Evolutionary conservation across 2,888 invertebrate genomes (phyloP), one percentile per base, ranked within the genome.

Genomic region (Anorthoa munda): DNA sequence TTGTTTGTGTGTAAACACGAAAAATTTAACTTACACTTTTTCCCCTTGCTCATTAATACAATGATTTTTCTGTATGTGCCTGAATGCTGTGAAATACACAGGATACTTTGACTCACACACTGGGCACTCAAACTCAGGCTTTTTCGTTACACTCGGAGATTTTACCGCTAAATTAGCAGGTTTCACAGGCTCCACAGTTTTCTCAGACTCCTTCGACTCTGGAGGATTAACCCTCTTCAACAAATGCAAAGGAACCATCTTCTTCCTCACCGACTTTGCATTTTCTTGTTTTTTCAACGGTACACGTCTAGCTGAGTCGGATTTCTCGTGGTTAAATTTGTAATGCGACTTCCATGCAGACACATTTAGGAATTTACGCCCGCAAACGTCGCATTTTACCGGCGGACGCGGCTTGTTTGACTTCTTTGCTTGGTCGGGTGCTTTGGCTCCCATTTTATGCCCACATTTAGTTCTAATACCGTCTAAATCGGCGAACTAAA

Each of bases 1-100:
- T n/a, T n/a, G n/a, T n/a, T n/a, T n/a, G n/a, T n/a, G n/a, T n/a
- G 26, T 55, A 63, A 75, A 59, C 12, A 81, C 0, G 4, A 45
- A 51, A 13, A 15, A 15, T 59, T 11, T 13, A 58, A 93, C 94
- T 93, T 81, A 95, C 95, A 91, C 91, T 81, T 89, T 84, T 7
- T 85, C 82, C 0, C 90, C 91, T 2, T 87, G 78, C 2, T 56
- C 74, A 60, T 92, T 87, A 0, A 87, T 79, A 68, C 91, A 90
- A 66, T 95, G 95, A 21, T 81, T 79, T 46, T 92, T 94, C 64
- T 95, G 92, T 75, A 95, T 93, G 53, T 95, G 95, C 82, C 88
- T 91, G 18, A 84, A 84, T 0, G 95, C 93, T 7, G 91, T 86
- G 59, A 92, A 93, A 64, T 92, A 92, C 2, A 90, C 89, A 3